Evolutionary conservation across 2,113 vertebrate species (phyloP).

Genomic region (Numida meleagris): DNA sequence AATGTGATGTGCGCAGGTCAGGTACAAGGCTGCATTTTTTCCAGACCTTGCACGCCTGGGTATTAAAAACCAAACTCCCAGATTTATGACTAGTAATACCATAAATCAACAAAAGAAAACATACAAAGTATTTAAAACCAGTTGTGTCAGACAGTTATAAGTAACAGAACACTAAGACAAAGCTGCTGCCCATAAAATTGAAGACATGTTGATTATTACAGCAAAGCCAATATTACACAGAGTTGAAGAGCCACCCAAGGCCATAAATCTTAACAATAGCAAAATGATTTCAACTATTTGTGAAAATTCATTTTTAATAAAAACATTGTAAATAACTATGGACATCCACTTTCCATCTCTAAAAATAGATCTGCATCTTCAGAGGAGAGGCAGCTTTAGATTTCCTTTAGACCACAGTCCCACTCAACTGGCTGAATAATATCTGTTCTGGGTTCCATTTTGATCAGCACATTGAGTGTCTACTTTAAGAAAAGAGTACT

Average conservation of each 20-base stretch:
- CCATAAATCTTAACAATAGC: background rate
- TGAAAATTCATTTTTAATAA: background rate
- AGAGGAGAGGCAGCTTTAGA: background rate
- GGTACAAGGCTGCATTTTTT: background rate
- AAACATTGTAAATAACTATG: background rate
- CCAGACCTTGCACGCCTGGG: background rate
- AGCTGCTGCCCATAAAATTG: background rate
- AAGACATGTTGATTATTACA: background rate
- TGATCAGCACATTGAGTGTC: rapidly evolving
- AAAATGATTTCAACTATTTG: background rate
- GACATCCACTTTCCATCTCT: background rate
- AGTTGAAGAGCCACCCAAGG: background rate
- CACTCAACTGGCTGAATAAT: background rate
- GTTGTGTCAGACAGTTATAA: background rate
- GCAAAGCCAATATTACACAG: background rate
- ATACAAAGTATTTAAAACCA: background rate
- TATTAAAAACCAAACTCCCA: background rate
- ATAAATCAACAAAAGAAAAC: background rate
- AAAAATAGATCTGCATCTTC: background rate
- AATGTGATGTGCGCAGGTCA: background rate
- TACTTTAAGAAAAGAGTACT: background rate
- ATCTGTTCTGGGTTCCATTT: background rate
- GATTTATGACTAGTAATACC: background rate
- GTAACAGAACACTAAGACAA: background rate
- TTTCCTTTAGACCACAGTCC: background rate